These are phyloP conservation scores for Todiramphus saurophagus DNA, from an alignment of 2,113 vertebrate genomes.

Conservation along the genomic window DNA sequence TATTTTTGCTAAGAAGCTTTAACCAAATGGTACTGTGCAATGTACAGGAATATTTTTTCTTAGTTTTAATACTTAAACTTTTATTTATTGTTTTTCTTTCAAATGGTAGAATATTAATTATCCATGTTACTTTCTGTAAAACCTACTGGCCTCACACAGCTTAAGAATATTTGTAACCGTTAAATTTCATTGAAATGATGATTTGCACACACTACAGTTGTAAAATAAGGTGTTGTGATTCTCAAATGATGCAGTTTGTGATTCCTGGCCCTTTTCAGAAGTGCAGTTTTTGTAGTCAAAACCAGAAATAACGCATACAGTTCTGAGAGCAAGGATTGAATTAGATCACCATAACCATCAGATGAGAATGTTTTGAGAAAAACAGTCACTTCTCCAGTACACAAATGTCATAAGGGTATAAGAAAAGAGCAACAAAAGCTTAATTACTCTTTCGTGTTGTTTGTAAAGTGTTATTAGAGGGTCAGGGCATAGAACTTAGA, in stretches of 20 bases:
- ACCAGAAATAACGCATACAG: not conserved
- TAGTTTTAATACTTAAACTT: constrained; percentile 31
- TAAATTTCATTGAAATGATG: not conserved
- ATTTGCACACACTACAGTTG: constrained; percentile 14
- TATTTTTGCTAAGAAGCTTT: constrained; percentile 71
- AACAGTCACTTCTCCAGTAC: not conserved
- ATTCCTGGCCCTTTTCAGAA: not conserved
- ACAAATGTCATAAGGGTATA: not conserved
- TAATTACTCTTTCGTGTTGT: not conserved
- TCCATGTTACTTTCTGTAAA: constrained; percentile 1
- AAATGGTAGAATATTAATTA: not conserved
- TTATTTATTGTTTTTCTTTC: constrained; percentile 62
- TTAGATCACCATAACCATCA: not conserved
- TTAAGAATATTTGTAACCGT: not conserved
- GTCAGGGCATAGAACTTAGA: not conserved
- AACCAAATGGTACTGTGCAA: constrained; percentile 47
- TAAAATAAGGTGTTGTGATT: constrained; percentile 6
- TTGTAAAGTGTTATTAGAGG: not conserved
- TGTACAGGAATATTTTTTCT: constrained; percentile 44
- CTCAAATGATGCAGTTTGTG: not conserved
- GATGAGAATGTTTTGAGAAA: not conserved
- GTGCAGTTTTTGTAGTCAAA: not conserved
- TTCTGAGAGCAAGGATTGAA: not conserved
- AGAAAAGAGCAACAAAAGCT: not conserved
- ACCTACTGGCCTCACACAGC: not conserved